Conservation (phyloP, 2,888 invertebrate species). For the Agapostemon virescens region DNA sequence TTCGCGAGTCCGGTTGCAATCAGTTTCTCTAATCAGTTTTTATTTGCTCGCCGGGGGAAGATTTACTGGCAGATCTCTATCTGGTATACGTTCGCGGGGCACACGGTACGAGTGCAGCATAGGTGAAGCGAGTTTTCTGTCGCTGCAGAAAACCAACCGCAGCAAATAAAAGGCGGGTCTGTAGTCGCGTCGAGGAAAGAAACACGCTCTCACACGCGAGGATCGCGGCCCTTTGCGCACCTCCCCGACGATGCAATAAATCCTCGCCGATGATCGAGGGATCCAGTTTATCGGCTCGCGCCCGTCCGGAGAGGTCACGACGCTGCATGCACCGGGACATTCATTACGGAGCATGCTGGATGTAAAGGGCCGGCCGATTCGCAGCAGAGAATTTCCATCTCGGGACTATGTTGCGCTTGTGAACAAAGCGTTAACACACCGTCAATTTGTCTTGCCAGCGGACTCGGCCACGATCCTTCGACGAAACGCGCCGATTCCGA, state of each 20-base stretch:
- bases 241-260: slow-evolving; percentile 62
- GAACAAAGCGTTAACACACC: slow-evolving; percentile 40
- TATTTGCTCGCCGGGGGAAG: not conserved
- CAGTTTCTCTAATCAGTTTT: slow-evolving; percentile 8
- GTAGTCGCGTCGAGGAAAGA: slow-evolving; percentile 36
- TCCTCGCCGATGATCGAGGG: slow-evolving; percentile 65
- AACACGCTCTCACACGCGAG: slow-evolving; percentile 48
- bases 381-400: slow-evolving; percentile 48
- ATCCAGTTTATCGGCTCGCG: slow-evolving; percentile 63
- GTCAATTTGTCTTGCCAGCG: slow-evolving; percentile 38
- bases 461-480: not conserved
- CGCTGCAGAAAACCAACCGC: slow-evolving; percentile 24
- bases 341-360: slow-evolving; percentile 53
- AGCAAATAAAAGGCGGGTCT: slow-evolving; percentile 37
- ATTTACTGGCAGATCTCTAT: slow-evolving; percentile 7
- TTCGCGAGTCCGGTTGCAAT: not conserved
- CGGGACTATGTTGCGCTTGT: slow-evolving; percentile 28
- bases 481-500: not conserved
- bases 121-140: slow-evolving; percentile 31
- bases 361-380: slow-evolving; percentile 52
- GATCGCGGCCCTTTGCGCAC: slow-evolving; percentile 51
- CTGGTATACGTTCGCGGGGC: not conserved
- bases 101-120: not conserved
- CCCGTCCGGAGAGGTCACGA: slow-evolving; percentile 58
- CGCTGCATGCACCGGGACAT: slow-evolving; percentile 58